phyloP scores from a whole-genome alignment of 2,797 vertebrate genomes.

The Gymnothorax javanicus region DNA sequence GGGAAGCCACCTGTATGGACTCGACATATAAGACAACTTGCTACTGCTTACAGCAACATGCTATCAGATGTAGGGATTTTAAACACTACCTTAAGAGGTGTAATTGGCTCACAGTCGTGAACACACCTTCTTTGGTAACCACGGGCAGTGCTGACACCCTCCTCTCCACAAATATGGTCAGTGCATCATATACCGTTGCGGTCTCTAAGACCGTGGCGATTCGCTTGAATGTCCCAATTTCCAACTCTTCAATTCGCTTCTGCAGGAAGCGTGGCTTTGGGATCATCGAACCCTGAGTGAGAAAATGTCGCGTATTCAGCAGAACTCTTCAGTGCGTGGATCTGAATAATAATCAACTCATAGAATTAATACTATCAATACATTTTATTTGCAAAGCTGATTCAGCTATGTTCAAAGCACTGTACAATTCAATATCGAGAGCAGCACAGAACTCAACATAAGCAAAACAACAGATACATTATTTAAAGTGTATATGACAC shows the following conservation, averaged over 20 bases:
- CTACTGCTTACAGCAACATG: neutral
- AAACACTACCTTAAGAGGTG: neutral
- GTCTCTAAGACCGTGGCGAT: slow-evolving; percentile 84
- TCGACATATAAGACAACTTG: slow-evolving; percentile 3
- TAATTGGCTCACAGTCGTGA: neutral
- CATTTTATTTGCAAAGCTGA: no score
- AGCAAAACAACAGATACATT: no score
- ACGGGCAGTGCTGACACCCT: slow-evolving; percentile 92
- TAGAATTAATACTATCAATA: no score
- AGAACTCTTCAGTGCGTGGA: neutral
- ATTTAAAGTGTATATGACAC: no score
- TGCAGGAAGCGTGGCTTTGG: slow-evolving; percentile 87
- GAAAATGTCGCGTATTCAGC: neutral
- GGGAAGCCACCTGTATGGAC: neutral
- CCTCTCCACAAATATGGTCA: slow-evolving; percentile 90
- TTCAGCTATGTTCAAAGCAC: no score
- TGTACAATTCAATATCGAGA: no score
- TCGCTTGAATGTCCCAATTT: slow-evolving; percentile 86
- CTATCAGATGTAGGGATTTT: neutral
- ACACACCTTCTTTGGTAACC: slow-evolving; percentile 79
- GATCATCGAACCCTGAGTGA: slow-evolving; percentile 79
- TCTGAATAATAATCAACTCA: neutral
- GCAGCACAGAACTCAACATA: no score
- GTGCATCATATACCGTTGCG: slow-evolving; percentile 79
- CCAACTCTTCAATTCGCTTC: slow-evolving; percentile 82